Base-by-base conservation (phyloP, 2,113 vertebrate species). In the Hiodon tergisus region DNA sequence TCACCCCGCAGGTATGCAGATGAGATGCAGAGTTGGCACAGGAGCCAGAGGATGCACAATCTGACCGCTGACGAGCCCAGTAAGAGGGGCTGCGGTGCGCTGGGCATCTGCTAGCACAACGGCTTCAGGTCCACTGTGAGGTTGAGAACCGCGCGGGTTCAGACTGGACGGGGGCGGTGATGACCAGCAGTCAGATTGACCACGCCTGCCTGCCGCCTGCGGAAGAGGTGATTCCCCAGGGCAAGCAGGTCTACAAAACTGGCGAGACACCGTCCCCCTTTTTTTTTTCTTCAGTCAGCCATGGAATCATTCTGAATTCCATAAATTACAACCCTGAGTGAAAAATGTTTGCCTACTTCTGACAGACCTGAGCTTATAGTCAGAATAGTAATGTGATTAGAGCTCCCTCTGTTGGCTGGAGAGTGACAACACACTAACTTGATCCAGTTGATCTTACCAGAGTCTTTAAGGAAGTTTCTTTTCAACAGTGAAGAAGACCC, bases 31-130 rank as follows among this genome's bases (percentile, higher is more conserved):
- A 89, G 89, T 31, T 92, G 91, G 90, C 85, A 78, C 70, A 90
- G 93, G 85, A 92, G 91, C 77, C 79, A 92, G 3, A 88, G 89
- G 62, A 93, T 93, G 85, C 87, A 93, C 84, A 92, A 92, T 81
- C 83, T 92, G 82, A 92, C 88, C 48, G 55, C 78, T 71, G 78
- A 80, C 0, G 91, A 92, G 77, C 47, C 80, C 0, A 83, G 79
- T 3, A 84, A 92, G 76, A 71, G 1, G 48, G 92, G 90, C 81
- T 84, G 85, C 53, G 55, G 52, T 2, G 83, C 91, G 78, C 63
- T 79, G 46, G 88, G 82, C 50, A 90, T 92, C 77, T 85, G 90
- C 79, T 82, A 83, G 8, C 90, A 93, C 3, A 86, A 91, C 79
- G 85, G 75, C 67, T 92, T 93, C 79, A 85, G 84, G 69, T 89